Evolutionary conservation across 2,797 vertebrate genomes (phyloP), one percentile per base, ranked within the genome.

Genomic region (Hippopotamyrus pictus): DNA sequence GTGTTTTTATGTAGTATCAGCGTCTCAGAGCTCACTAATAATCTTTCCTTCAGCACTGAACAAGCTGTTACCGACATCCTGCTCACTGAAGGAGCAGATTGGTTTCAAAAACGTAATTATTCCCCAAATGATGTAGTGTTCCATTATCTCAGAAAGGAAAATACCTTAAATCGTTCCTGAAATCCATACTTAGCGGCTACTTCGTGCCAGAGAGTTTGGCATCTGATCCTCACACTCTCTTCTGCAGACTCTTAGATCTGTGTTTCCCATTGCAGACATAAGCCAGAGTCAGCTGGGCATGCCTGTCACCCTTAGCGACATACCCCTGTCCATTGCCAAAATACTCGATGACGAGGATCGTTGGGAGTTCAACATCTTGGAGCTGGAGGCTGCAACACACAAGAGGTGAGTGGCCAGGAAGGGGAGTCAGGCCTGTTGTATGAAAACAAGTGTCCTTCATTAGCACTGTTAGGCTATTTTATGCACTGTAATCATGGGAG

Each of bases 321-420:
- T 99, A 91, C 98, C 98, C 0, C 96, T 97, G 9, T 96, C 94
- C 90, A 97, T 99, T 62, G 96, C 97, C 83, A 93, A 96, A 93
- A 97, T 97, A 46, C 97, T 99, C 96, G 97, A 99, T 91, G 97
- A 97, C 5, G 98, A 98, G 91, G 97, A 98, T 57, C 94, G 94
- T 8, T 99, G 99, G 99, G 98, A 99, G 92, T 99, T 99, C 90
- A 95, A 98, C 93, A 97, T 99, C 92, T 97, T 99, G 95, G 97
- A 97, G 93, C 94, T 99, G 92, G 98, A 99, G 95, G 96, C 97
- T 65, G 97, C 97, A 84, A 99, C 98, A 4, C 93, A 94, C 89
- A 95, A 95, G 91, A 95, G 94, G 95, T 95, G 57, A 22, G 50
- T 5, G 46, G n/a, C 82, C 46, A 17, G 25, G 14, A 6, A 17